A percentile compares a stretch with the other conserved stretches of the same genome.
Evolutionary conservation across 2,888 invertebrate species (phyloP).

Genomic region (Epinotia bilunana): DNA sequence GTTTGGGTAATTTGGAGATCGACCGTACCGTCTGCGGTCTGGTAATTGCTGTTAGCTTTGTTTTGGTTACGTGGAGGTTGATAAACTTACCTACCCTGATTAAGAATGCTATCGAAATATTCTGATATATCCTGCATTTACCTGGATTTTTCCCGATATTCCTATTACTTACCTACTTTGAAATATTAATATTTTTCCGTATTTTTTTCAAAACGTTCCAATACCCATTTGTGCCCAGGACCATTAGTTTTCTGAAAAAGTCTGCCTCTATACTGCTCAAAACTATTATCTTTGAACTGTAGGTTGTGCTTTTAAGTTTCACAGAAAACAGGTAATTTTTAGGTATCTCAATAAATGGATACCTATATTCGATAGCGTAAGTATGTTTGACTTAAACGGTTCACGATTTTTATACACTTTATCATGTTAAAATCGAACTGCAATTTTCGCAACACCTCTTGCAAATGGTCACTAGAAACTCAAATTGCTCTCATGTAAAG

Average conservation of each 20-base stretch:
- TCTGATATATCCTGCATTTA: background rate
- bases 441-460: background rate
- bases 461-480: background rate
- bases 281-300: background rate
- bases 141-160: background rate
- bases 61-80: constrained; percentile 19
- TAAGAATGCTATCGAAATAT: background rate
- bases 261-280: background rate
- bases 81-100: constrained; percentile 14
- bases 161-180: no score
- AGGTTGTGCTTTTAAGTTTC: no score
- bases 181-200: no score
- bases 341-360: no score
- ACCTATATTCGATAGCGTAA: no score
- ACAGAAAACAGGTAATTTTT: no score
- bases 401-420: background rate
- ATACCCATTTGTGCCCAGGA: no score
- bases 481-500: no score
- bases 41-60: constrained; percentile 20
- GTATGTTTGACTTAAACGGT: background rate
- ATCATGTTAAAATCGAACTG: background rate
- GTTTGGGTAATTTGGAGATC: constrained; percentile 25
- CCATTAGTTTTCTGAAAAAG: background rate
- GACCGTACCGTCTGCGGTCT: constrained; percentile 19
- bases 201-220: background rate